Evolutionary conservation across 2,888 invertebrate species (phyloP), one percentile per base, ranked within the genome.

Genomic region (Heliconius cydno): DNA sequence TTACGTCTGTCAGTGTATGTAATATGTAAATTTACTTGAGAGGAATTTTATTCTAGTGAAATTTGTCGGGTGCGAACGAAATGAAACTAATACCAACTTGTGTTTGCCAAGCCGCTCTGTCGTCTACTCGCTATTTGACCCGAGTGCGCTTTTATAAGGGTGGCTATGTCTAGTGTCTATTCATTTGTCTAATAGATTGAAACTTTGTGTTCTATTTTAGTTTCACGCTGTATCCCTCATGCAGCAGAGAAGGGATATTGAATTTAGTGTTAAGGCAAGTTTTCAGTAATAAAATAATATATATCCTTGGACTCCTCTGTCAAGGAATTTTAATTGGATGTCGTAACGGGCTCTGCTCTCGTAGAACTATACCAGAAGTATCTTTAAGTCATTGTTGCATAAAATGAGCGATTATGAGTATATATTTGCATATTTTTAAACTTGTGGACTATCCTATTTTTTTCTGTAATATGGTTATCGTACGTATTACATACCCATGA

Each of bases 401-500:
- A 15, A 46, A 46, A 46, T 46, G 46, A 46, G 15, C 6, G 7
- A 1, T 34, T 34, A 34, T 34, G 9, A 34, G 7, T 34, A 34
- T 34, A 34, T 34, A 34, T 34, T 34, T 34, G 34, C 7, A 41
- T 41, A 41, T 60, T 60, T 60, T 60, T 7, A 12, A 63, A 12
- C 0, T 63, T 63, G 63, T 63, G 25, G 63, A 63, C 19, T 73
- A 30, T 78, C 78, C 75, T 28, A 9, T 67, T 52, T 70, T n/a
- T n/a, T 22, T 46, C 15, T 0, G 30, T 57, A 57, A 60, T 5
- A 60, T 82, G 80, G 83, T 70, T 46, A 66, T 30, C 79, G 28
- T 75, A 83, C 82, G 77, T 82, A 84, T 84, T 84, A 84, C 83
- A 84, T 81, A 83, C 80, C 82, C 83, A 82, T 84, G 84, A 84